A percentile compares a stretch with the other conserved stretches of the same genome.
These are phyloP conservation scores for Orthosia incerta DNA, from an alignment of 2,888 invertebrate genomes.

Conservation along the genomic window DNA sequence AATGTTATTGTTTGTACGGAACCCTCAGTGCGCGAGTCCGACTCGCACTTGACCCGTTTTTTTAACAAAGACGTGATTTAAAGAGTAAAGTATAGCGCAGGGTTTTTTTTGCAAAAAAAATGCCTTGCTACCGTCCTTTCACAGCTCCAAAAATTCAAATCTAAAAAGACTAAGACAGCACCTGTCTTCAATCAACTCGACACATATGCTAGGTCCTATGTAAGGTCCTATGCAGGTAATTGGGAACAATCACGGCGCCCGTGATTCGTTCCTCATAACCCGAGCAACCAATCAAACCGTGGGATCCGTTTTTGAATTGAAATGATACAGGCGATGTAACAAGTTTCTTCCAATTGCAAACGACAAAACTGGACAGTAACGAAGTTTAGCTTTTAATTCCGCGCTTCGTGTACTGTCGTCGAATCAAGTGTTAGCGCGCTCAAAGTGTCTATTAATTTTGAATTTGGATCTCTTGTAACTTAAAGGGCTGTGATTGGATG, in stretches of 20 bases:
- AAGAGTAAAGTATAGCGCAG: too few species aligned
- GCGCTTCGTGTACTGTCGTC: conserved; percentile 71
- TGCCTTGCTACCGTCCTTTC: background rate
- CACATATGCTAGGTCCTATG: conserved; percentile 22
- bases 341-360: conserved; percentile 89
- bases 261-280: conserved; percentile 77
- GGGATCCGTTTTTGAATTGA: conserved; percentile 89
- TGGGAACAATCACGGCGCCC: conserved; percentile 77
- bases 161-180: conserved; percentile 30
- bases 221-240: conserved; percentile 59
- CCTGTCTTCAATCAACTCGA: conserved; percentile 43
- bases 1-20: too few species aligned
- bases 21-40: too few species aligned
- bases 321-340: conserved; percentile 88
- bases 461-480: conserved; percentile 10
- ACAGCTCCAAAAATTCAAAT: conserved; percentile 15
- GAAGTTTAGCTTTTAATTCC: conserved; percentile 89
- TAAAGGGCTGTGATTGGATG: background rate
- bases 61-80: too few species aligned
- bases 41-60: too few species aligned
- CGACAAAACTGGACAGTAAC: conserved; percentile 88
- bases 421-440: conserved; percentile 54
- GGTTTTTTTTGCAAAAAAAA: too few species aligned
- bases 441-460: conserved; percentile 33
- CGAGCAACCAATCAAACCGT: conserved; percentile 87